These are phyloP conservation scores for Cephonodes hylas DNA, from an alignment of 2,888 invertebrate genomes.

Conservation along the genomic window DNA sequence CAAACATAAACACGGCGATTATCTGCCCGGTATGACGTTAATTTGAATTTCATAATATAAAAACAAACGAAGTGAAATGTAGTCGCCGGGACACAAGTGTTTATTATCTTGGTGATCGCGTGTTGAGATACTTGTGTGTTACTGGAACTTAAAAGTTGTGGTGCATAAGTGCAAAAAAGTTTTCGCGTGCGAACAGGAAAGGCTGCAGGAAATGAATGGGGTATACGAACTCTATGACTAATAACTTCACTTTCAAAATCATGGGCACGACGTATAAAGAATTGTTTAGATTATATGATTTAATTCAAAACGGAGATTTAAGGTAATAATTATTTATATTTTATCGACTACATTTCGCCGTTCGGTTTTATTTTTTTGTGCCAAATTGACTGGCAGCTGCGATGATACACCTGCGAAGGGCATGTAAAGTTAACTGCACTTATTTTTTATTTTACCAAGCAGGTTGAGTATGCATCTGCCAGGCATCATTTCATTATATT, in stretches of 20 bases:
- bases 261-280: slow-evolving; percentile 70
- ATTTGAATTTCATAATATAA: slow-evolving; percentile 51
- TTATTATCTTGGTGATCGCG: slow-evolving; percentile 19
- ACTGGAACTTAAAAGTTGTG: slow-evolving; percentile 17
- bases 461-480: not conserved
- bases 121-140: slow-evolving; percentile 14
- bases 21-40: slow-evolving; percentile 57
- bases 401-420: slow-evolving; percentile 7
- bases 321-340: slow-evolving; percentile 59
- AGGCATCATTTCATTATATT: not conserved
- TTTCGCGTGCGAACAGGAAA: slow-evolving; percentile 56
- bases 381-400: slow-evolving; percentile 9
- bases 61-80: slow-evolving; percentile 50
- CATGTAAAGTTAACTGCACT: slow-evolving; percentile 10
- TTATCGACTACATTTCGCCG: not conserved
- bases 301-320: slow-evolving; percentile 83
- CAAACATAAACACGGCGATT: slow-evolving; percentile 32
- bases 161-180: slow-evolving; percentile 39
- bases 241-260: slow-evolving; percentile 46
- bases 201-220: slow-evolving; percentile 67
- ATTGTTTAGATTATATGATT: slow-evolving; percentile 81
- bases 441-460: slow-evolving; percentile 10
- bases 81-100: slow-evolving; percentile 15
- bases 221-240: slow-evolving; percentile 54
- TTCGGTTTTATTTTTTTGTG: not conserved